Percentiles rank a stretch among this genome's conserved stretches.
Evolutionary conservation across 2,113 vertebrate genomes (phyloP).

Genomic region (Parotia lawesii): DNA sequence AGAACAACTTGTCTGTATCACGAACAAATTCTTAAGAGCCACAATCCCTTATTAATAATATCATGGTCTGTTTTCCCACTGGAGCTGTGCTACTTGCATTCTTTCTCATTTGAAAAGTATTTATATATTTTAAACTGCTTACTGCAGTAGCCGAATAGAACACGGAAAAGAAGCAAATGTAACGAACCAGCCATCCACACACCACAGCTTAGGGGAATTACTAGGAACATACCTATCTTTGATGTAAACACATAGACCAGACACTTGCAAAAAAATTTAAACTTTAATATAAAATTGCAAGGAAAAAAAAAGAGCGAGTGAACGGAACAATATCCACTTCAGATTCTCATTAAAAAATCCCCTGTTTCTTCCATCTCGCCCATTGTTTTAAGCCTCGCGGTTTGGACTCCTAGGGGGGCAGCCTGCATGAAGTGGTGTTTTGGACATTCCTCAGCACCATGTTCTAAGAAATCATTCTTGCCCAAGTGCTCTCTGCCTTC

Average conservation of each 20-base stretch:
- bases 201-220: not conserved
- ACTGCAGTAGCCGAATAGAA: not conserved
- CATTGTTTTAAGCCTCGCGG: constrained; percentile 28
- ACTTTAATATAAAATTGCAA: not conserved
- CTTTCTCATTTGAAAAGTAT: not conserved
- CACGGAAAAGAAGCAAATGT: not conserved
- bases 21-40: not conserved
- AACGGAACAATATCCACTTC: constrained; percentile 35
- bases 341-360: constrained; percentile 13
- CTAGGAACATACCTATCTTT: not conserved
- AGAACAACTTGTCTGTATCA: not conserved
- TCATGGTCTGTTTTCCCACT: not conserved
- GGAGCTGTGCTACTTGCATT: not conserved
- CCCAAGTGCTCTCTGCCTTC: not conserved
- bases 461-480: constrained; percentile 28
- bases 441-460: constrained; percentile 15
- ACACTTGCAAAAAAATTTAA: not conserved
- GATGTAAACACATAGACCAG: not conserved
- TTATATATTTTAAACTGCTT: not conserved
- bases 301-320: not conserved
- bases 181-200: not conserved
- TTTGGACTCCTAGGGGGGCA: constrained; percentile 22
- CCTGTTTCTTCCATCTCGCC: not conserved
- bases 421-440: constrained; percentile 35
- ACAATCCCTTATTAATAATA: not conserved